Percentiles rank a stretch among this genome's conserved stretches.
Evolutionary conservation across 2,113 vertebrate species (phyloP).

Genomic region (Periophthalmodon schlosseri): DNA sequence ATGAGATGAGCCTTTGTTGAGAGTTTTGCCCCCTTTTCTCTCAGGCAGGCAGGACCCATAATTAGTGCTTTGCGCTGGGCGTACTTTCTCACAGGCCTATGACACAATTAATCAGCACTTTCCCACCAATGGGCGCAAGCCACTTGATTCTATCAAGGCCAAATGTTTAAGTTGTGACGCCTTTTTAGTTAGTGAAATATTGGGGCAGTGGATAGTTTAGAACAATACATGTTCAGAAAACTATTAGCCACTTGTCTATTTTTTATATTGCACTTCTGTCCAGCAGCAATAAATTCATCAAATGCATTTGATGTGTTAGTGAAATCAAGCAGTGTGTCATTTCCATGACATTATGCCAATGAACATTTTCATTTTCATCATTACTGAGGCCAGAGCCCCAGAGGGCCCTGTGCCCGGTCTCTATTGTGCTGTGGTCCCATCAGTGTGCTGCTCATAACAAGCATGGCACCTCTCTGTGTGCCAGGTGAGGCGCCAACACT

Average conservation of each 20-base stretch:
- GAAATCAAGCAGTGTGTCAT: not conserved
- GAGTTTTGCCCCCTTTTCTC: constrained; percentile 74
- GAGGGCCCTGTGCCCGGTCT: not conserved
- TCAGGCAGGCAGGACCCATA: constrained; percentile 72
- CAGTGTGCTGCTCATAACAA: not conserved
- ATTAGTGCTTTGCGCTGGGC: constrained; percentile 82
- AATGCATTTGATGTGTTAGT: not conserved
- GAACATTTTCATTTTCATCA: constrained; percentile 2
- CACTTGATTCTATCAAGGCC: constrained; percentile 75
- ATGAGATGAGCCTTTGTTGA: constrained; percentile 84
- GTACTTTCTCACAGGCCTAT: constrained; percentile 84
- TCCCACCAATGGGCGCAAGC: constrained; percentile 80
- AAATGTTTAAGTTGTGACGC: constrained; percentile 61
- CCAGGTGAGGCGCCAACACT: constrained; percentile 4
- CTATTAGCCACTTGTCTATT: not conserved
- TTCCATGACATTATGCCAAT: constrained; percentile 2
- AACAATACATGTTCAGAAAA: constrained; percentile 10
- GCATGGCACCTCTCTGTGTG: not conserved
- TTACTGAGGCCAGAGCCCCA: not conserved
- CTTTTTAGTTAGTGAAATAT: constrained; percentile 35
- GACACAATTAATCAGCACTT: constrained; percentile 85
- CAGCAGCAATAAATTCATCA: not conserved
- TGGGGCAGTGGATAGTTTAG: constrained; percentile 12
- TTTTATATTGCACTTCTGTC: not conserved
- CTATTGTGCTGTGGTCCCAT: not conserved